phyloP scores from a whole-genome alignment of 2,888 invertebrate genomes.

The Epinotia bilunana region DNA sequence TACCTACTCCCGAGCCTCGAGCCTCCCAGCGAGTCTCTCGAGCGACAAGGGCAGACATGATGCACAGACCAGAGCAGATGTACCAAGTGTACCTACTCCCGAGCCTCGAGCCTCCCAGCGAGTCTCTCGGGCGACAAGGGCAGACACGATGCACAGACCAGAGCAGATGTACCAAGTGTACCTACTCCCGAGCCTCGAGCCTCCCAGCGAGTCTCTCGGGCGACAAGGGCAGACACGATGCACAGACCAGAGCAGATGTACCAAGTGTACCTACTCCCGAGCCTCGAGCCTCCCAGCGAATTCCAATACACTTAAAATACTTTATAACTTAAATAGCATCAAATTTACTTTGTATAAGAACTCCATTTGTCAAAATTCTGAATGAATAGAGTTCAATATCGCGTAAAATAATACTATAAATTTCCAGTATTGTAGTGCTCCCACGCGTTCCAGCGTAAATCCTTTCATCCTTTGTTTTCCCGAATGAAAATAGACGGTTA shows the following conservation, averaged over 20 bases:
- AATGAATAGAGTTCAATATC: constrained; percentile 10
- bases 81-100: neutral
- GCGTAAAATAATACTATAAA: neutral
- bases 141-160: too few species aligned
- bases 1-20: too few species aligned
- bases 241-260: too few species aligned
- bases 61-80: too few species aligned
- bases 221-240: neutral
- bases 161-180: neutral
- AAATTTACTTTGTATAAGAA: neutral
- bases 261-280: too few species aligned
- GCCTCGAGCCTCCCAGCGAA: too few species aligned
- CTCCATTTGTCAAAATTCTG: neutral
- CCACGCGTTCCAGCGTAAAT: constrained; percentile 24
- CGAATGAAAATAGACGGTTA: constrained; percentile 29
- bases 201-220: too few species aligned
- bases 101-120: too few species aligned
- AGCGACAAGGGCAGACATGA: neutral
- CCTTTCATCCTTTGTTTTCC: constrained; percentile 21
- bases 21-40: too few species aligned
- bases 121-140: neutral
- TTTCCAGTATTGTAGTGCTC: constrained; percentile 8
- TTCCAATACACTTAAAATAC: neutral
- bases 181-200: too few species aligned
- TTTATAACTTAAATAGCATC: constrained; percentile 2